A percentile compares a stretch with the other conserved stretches of the same genome.
phyloP scores from a whole-genome alignment of 2,888 invertebrate species.

The Carpatolechia fugitivella region DNA sequence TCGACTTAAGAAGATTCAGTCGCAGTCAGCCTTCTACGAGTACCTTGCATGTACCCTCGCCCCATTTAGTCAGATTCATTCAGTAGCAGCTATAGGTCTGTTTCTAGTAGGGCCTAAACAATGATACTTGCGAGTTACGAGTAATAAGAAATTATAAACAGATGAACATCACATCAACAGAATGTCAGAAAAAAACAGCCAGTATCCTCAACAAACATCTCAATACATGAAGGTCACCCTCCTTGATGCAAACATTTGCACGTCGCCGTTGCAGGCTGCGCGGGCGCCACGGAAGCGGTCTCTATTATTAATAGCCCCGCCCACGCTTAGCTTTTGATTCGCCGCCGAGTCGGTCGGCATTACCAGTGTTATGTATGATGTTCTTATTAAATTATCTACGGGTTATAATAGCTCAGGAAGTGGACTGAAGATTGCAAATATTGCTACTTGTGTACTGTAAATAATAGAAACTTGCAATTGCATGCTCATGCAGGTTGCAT shows the following conservation, averaged over 20 bases:
- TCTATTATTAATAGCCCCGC: constrained; percentile 48
- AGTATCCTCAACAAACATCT: background rate
- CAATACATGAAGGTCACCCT: background rate
- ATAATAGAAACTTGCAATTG: background rate
- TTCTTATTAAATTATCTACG: constrained; percentile 1
- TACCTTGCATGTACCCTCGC: too few species aligned
- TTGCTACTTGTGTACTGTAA: background rate
- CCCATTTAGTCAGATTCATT: too few species aligned
- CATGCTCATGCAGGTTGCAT: too few species aligned
- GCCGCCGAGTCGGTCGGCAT: constrained; percentile 27
- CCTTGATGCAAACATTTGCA: background rate
- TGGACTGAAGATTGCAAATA: background rate
- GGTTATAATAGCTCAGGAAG: background rate
- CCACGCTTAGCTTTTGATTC: constrained; percentile 49
- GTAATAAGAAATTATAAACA: too few species aligned
- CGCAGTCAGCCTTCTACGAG: too few species aligned
- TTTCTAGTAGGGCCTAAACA: too few species aligned
- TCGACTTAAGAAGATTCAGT: too few species aligned
- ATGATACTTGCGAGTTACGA: too few species aligned
- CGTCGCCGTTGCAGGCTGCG: constrained; percentile 26
- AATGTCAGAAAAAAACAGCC: background rate
- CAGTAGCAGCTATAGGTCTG: too few species aligned
- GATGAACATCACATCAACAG: background rate
- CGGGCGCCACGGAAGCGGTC: constrained; percentile 41
- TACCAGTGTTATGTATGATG: constrained; percentile 1